Conservation (phyloP, 2,113 vertebrate species). For the Nannospalax galili region DNA sequence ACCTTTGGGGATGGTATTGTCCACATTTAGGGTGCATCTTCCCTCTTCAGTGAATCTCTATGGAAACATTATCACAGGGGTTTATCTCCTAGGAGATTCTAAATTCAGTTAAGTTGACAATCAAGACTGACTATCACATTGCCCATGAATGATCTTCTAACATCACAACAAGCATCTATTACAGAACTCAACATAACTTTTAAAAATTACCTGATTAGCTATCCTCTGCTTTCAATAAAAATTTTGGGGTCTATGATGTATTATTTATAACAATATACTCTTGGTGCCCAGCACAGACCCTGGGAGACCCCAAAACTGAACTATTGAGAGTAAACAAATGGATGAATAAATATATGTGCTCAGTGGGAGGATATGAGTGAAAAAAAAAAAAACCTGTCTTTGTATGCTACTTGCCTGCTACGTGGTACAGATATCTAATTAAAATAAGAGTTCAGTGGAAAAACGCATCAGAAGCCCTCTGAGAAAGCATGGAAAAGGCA, state of each 20-base stretch:
- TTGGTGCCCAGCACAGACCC: not conserved
- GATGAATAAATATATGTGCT: not conserved
- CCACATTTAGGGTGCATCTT: not conserved
- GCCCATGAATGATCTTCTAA: not conserved
- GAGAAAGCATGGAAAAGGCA: not conserved
- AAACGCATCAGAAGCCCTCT: not conserved
- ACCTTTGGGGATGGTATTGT: not conserved
- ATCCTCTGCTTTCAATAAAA: not conserved
- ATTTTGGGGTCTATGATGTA: not conserved
- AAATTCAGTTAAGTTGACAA: not conserved
- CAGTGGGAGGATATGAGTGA: not conserved
- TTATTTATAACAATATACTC: not conserved
- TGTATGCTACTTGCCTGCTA: not conserved
- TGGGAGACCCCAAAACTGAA: not conserved
- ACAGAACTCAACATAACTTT: not conserved
- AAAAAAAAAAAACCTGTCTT: not conserved
- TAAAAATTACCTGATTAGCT: not conserved
- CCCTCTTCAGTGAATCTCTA: not conserved
- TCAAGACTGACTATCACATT: not conserved
- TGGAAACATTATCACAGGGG: not conserved
- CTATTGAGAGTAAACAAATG: not conserved
- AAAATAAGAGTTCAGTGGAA: not conserved
- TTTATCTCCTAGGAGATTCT: not conserved
- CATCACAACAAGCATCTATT: not conserved
- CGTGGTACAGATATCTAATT: not conserved